These are phyloP conservation scores for Apostichopus leukothele DNA, from an alignment of 53 echinoderm and acorn worm genomes.

Conservation along the genomic window DNA sequence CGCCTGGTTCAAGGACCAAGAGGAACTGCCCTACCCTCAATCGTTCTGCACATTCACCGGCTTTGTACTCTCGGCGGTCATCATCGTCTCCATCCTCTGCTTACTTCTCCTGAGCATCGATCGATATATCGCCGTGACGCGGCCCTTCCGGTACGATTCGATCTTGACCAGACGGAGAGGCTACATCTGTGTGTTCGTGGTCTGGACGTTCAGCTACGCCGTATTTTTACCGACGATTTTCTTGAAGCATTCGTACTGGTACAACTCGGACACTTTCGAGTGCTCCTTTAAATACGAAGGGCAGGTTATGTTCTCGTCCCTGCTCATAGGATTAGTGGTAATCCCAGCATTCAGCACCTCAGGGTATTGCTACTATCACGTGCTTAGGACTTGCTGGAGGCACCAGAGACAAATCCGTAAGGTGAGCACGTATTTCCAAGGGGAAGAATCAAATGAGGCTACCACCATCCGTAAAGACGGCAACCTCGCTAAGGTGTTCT, in stretches of 20 bases:
- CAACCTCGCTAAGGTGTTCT: slow-evolving; percentile 84
- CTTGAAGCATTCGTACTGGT: slow-evolving; percentile 63
- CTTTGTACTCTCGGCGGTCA: slow-evolving; percentile 66
- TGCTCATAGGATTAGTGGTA: slow-evolving; percentile 76
- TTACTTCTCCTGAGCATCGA: slow-evolving; percentile 81
- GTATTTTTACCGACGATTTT: slow-evolving; percentile 73
- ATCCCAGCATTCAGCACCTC: slow-evolving; percentile 71
- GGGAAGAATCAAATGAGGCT: slow-evolving; percentile 52
- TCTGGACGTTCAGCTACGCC: slow-evolving; percentile 67
- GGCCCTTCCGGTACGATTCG: slow-evolving; percentile 67
- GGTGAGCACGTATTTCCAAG: slow-evolving; percentile 56
- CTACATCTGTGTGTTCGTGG: slow-evolving; percentile 54
- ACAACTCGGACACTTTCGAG: slow-evolving; percentile 67
- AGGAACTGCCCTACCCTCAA: slow-evolving; percentile 62
- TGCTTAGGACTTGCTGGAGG: slow-evolving; percentile 63
- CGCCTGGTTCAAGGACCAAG: slow-evolving; percentile 58
- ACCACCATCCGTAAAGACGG: slow-evolving; percentile 60
- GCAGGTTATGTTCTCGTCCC: slow-evolving; percentile 65
- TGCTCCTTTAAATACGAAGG: slow-evolving; percentile 71
- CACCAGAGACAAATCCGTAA: slow-evolving; percentile 73
- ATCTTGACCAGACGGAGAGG: slow-evolving; percentile 79
- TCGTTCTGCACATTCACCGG: slow-evolving; percentile 72
- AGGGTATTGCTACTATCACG: slow-evolving; percentile 80
- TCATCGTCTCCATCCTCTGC: slow-evolving; percentile 80
- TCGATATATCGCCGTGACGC: slow-evolving; percentile 82